phyloP scores from a whole-genome alignment of 1,140 invertebrate species.

The Marisa cornuarietis region DNA sequence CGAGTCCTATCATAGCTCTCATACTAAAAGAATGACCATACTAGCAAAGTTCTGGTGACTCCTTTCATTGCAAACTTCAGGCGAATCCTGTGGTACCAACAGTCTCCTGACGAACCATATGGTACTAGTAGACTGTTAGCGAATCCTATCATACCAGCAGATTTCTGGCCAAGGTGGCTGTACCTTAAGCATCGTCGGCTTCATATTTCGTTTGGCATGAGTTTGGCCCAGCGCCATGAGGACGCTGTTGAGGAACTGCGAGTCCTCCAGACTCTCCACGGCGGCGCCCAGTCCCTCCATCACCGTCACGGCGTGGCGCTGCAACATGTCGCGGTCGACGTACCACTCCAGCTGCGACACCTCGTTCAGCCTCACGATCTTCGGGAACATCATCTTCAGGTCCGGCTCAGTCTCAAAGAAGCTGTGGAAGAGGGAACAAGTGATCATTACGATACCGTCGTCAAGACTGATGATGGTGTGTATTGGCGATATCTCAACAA shows the following conservation, averaged over 20 bases:
- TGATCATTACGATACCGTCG: neutral
- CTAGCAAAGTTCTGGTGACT: too few species aligned
- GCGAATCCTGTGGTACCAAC: too few species aligned
- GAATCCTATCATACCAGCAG: too few species aligned
- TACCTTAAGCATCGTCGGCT: slow-evolving; percentile 57
- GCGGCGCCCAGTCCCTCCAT: slow-evolving; percentile 53
- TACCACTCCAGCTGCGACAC: slow-evolving; percentile 56
- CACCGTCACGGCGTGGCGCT: slow-evolving; percentile 50
- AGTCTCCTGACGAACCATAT: too few species aligned
- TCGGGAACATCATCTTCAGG: slow-evolving; percentile 56
- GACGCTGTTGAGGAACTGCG: slow-evolving; percentile 54
- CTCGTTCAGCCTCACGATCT: slow-evolving; percentile 58
- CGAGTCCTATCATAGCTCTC: too few species aligned
- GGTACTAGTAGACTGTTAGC: too few species aligned
- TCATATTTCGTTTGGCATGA: slow-evolving; percentile 54
- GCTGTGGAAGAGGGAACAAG: slow-evolving; percentile 35
- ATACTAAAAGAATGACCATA: too few species aligned
- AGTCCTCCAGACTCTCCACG: slow-evolving; percentile 54
- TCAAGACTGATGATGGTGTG: slow-evolving; percentile 6
- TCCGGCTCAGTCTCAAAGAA: slow-evolving; percentile 56
- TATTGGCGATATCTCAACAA: neutral
- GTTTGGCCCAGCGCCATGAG: slow-evolving; percentile 57
- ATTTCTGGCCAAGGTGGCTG: too few species aligned
- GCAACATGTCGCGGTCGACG: slow-evolving; percentile 57
- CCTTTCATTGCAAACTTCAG: too few species aligned